Conservation (phyloP, 2,888 invertebrate species). For the Deilephila porcellus region DNA sequence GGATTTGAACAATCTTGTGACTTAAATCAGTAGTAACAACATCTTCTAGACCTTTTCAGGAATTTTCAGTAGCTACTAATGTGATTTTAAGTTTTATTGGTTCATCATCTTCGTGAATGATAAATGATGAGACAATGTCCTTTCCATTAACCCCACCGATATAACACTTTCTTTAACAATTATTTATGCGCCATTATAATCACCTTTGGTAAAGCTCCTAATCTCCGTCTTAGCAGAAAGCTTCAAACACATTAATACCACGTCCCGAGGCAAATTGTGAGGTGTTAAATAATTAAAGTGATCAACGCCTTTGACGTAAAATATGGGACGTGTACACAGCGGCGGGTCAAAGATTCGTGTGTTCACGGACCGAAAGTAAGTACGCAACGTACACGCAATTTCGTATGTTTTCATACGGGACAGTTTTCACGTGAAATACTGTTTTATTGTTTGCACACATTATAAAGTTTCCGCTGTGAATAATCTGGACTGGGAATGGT, state of each 20-base stretch:
- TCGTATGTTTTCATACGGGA: background rate
- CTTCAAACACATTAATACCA: constrained; percentile 20
- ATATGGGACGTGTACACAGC: constrained; percentile 10
- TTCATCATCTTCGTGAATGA: no score
- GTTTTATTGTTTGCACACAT: constrained; percentile 21
- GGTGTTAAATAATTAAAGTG: constrained; percentile 24
- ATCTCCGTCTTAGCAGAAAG: constrained; percentile 4
- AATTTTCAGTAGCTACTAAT: no score
- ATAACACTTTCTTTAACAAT: background rate
- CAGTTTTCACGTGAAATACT: constrained; percentile 5
- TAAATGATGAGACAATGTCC: background rate
- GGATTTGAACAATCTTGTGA: no score
- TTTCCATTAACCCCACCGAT: background rate
- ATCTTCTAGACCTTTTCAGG: no score
- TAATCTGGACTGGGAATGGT: background rate
- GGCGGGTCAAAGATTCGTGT: constrained; percentile 26
- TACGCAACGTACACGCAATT: background rate
- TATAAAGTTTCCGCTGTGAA: constrained; percentile 11
- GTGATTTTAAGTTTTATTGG: no score
- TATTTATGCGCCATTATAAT: background rate
- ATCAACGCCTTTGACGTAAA: constrained; percentile 25
- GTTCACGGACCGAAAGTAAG: constrained; percentile 4
- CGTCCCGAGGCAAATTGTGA: constrained; percentile 4
- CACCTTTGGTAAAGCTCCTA: constrained; percentile 19
- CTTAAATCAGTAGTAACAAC: no score